These are phyloP conservation scores for Varanus salvator DNA, from an alignment of 2,113 vertebrate genomes.

Conservation along the genomic window DNA sequence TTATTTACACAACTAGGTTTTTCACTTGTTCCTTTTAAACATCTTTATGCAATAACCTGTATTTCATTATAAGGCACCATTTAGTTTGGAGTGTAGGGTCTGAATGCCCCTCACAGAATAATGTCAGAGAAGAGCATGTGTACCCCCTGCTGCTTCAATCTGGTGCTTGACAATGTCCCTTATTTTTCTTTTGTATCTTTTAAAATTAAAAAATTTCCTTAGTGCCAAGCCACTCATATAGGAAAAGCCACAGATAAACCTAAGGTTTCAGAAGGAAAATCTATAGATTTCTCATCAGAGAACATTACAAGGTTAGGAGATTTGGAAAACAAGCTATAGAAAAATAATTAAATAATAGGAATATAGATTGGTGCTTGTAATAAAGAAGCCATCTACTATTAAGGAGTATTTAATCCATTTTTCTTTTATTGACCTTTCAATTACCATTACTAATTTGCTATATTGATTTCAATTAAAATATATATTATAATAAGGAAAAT, in stretches of 20 bases:
- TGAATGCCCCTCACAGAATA: background rate
- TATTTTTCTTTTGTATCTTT: background rate
- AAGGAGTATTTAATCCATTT: background rate
- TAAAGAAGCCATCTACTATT: background rate
- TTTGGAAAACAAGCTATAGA: no score
- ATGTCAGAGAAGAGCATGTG: background rate
- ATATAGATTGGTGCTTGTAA: background rate
- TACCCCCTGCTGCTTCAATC: background rate
- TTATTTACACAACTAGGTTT: background rate
- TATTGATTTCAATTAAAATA: no score
- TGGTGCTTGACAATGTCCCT: background rate
- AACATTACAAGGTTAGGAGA: background rate
- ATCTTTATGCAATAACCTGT: background rate
- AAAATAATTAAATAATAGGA: no score
- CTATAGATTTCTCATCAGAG: background rate
- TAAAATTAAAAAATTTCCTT: background rate
- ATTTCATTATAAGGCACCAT: background rate
- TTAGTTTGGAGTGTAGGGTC: background rate
- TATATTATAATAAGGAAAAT: background rate
- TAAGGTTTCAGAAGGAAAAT: background rate
- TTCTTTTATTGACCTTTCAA: background rate
- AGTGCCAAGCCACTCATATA: background rate
- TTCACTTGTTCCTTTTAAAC: background rate
- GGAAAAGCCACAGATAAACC: background rate
- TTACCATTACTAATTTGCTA: background rate